Base-by-base conservation (phyloP, 2,113 vertebrate genomes). In the Hypocryptadius cinnamomeus region DNA sequence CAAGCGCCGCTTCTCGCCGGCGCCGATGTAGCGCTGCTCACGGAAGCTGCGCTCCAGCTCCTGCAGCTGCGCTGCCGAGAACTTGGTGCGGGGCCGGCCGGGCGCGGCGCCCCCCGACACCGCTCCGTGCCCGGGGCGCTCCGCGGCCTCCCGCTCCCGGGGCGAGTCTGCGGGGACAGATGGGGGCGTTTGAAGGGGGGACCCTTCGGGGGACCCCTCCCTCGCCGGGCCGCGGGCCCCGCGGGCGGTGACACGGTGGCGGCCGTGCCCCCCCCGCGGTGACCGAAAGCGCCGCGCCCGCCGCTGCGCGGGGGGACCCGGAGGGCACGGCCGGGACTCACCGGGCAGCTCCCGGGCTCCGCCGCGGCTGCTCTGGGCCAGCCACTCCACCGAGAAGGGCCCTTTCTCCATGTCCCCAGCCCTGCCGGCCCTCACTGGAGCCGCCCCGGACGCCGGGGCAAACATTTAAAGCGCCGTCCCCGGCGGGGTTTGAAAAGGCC, bases 31-130 rank as follows among this genome's bases (percentile, higher is more conserved):
- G 64, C 98, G 98, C 93, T 98, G 97, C 71, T 98, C 97, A 70
- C 50, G 95, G 91, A 99, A 99, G 87, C 98, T 98, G 61, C 98
- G 98, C 65, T 98, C 98, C 82, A 99, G 97, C 57, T 97, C 98
- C 91, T 86, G 94, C 83, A 99, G 97, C 96, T 99, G 98, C 33
- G 96, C 96, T 0, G 97, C 82, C 3, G 97, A 98, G 94, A 99
- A 98, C 91, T 98, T 98, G 15, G 98, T 98, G 88, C 98, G 96
- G 66, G 97, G 50, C 1, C 98, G 91, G 15, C 98, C 97, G 59
- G 94, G 90, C 1, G 28, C 17, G 5, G 42, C 3, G 3, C 35
- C 70, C 25, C 31, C 96, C 13, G 3, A 5, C 31, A 96, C 92
- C 11, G 51, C 72, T 2, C 31, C 90, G 13, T 93, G 95, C 6